Conservation (phyloP, 2,113 vertebrate species). For the Rhinopithecus roxellana region DNA sequence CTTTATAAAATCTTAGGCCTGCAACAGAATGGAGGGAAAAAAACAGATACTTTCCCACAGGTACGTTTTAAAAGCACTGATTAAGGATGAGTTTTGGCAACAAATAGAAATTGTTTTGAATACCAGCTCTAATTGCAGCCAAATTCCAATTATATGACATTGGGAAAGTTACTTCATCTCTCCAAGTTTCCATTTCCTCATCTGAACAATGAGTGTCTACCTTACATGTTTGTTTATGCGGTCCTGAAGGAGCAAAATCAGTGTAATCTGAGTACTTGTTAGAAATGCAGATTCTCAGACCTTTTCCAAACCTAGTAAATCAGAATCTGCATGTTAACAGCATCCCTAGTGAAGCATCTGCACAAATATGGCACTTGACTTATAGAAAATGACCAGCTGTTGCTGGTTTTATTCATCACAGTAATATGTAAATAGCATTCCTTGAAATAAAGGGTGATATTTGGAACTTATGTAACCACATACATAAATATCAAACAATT, state of each 20-base stretch:
- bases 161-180: not conserved
- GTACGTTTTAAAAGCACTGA: not conserved
- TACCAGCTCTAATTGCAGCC: not conserved
- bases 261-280: not conserved
- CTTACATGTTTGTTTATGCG: not conserved
- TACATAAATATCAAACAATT: not conserved
- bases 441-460: not conserved
- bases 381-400: not conserved
- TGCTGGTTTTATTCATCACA: not conserved
- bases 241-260: not conserved
- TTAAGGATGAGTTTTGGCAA: not conserved
- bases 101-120: not conserved
- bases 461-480: not conserved
- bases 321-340: not conserved
- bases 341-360: not conserved
- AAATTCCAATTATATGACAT: not conserved
- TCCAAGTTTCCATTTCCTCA: not conserved
- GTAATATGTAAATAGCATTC: not conserved
- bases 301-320: not conserved
- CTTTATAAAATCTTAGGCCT: not conserved
- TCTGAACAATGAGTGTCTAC: not conserved
- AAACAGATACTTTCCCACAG: not conserved
- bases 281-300: not conserved
- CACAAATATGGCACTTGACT: not conserved
- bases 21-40: not conserved